Evolutionary conservation across 2,888 invertebrate species (phyloP), one percentile per base, ranked within the genome.

Genomic region (Lymantria monacha): DNA sequence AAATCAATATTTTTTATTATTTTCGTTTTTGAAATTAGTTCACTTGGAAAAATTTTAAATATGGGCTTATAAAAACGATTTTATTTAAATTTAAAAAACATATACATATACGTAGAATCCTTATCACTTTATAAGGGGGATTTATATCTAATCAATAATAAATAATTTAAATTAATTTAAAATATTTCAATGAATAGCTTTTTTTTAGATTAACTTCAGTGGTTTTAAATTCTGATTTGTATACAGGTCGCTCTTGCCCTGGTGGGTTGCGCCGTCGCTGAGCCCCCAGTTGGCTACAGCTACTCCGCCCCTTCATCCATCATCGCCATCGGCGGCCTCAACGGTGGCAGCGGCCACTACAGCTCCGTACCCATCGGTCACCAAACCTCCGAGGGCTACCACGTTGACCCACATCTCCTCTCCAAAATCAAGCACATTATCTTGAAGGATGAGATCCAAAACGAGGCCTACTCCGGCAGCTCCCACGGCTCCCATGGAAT

Each of bases 341-440:
- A 94, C 72, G 92, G 94, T 56, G 95, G 95, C 57, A 95, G 95
- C 45, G 95, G 96, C 58, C 95, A 95, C 72, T 96, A 95, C 92
- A 91, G 92, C 70, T 93, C 94, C 53, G 96, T 96, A 36, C 94
- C 95, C 49, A 92, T 94, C 61, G 96, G 96, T 61, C 94, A 94
- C 85, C 95, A 95, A 78, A 94, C 95, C 68, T 95, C 93, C 62
- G 97, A 97, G 80, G 97, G 97, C 60, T 95, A 95, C 80, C 93
- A 94, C 83, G 95, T 97, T 57, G 96, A 97, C 89, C 94, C 94
- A 46, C 94, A 94, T 66, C 94, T 97, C 63, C 92, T 97, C 66
- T 95, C 96, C 77, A 95, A 96, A 86, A 95, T 97, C 79, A 95
- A 95, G 80, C 95, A 96, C 88, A 96, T 97, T 83, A 93, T 97